Conservation (phyloP, 37 sponge, comb jelly and placozoan genomes). For the Ephydatia muelleri region DNA sequence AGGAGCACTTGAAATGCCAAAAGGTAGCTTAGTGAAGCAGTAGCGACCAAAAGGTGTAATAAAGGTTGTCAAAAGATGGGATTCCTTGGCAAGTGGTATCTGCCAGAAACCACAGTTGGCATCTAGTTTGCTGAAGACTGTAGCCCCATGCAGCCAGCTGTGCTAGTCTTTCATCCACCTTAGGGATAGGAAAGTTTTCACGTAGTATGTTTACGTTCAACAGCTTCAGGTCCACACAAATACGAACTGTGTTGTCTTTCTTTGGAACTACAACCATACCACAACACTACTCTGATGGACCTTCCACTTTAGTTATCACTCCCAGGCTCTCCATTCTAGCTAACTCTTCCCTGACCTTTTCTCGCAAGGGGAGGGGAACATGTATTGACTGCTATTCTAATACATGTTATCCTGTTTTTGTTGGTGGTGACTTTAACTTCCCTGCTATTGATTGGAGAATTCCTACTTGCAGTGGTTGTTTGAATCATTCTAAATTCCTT, state of each 20-base stretch:
- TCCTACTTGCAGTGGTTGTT: too few relatives aligned
- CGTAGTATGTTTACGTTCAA: constrained; percentile 33
- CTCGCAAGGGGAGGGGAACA: constrained; percentile 37
- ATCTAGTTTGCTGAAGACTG: constrained; percentile 46
- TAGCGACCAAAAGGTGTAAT: too few relatives aligned
- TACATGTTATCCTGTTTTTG: too few relatives aligned
- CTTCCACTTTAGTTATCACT: too few relatives aligned
- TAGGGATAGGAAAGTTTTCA: constrained; percentile 38
- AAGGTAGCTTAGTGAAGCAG: too few relatives aligned
- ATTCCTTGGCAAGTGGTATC: constrained; percentile 28
- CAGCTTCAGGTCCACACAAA: constrained; percentile 25
- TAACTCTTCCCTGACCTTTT: too few relatives aligned
- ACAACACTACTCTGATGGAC: constrained; percentile 30
- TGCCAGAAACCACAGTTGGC: constrained; percentile 57
- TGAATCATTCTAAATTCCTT: too few relatives aligned
- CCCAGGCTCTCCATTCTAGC: too few relatives aligned
- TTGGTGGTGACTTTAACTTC: too few relatives aligned
- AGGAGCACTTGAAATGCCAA: too few relatives aligned
- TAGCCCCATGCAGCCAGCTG: constrained; percentile 46
- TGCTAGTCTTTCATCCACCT: constrained; percentile 49
- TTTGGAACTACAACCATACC: constrained; percentile 49
- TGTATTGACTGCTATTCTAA: too few relatives aligned
- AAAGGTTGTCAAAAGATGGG: constrained; percentile 18
- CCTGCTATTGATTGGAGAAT: too few relatives aligned
- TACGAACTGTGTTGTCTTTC: constrained; percentile 11